phyloP scores from a whole-genome alignment of 2,888 invertebrate species.

The Phytoseiulus persimilis region DNA sequence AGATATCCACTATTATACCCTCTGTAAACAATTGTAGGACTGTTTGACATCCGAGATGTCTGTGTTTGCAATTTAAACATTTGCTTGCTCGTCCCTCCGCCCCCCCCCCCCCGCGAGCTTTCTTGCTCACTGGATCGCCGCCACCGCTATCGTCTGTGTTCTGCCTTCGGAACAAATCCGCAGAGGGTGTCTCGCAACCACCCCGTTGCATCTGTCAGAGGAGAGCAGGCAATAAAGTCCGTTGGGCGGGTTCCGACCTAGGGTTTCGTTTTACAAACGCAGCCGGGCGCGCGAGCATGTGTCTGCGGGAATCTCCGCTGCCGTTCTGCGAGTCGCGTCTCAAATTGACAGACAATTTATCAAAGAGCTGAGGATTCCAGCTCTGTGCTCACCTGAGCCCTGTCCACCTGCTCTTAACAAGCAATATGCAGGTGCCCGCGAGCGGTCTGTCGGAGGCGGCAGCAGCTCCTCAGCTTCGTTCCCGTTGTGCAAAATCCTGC shows the following conservation, averaged over 20 bases:
- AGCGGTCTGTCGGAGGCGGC: neutral
- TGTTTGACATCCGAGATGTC: neutral
- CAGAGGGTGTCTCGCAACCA: neutral
- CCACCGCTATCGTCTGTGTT: neutral
- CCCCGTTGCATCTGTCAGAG: neutral
- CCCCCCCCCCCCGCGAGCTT: neutral
- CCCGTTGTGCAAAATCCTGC: no score
- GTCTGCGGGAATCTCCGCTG: neutral
- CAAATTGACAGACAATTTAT: conserved; percentile 5
- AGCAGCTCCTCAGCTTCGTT: no score
- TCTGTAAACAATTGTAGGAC: neutral
- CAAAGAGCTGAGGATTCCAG: neutral
- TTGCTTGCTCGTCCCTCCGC: neutral
- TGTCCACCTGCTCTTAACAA: neutral
- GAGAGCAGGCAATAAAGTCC: neutral
- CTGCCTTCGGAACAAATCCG: neutral
- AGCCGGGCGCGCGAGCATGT: neutral
- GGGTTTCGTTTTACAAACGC: neutral
- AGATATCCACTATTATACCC: neutral
- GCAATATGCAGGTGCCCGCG: neutral
- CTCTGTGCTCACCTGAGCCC: neutral
- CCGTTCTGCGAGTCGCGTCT: neutral
- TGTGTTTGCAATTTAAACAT: neutral
- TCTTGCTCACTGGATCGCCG: neutral
- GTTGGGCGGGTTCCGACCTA: neutral